These are phyloP conservation scores for Troides aeacus DNA, from an alignment of 2,888 invertebrate species.

Conservation along the genomic window DNA sequence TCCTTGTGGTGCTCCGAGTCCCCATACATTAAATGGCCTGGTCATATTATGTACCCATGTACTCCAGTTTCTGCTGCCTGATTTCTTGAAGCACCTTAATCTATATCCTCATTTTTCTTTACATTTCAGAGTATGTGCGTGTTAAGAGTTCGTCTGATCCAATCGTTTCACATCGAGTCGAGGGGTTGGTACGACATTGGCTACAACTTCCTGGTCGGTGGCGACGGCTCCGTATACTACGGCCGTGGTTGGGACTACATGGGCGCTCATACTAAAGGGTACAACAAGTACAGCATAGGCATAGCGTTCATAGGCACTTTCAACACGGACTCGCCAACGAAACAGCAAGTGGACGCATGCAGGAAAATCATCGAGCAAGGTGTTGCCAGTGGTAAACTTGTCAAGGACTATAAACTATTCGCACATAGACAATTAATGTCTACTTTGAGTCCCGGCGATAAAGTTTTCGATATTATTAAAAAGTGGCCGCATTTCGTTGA, in stretches of 20 bases:
- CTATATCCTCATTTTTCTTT: not conserved
- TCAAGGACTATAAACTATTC: conserved; percentile 82
- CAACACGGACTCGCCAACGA: conserved; percentile 70
- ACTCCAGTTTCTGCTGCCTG: not conserved
- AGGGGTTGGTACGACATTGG: conserved; percentile 83
- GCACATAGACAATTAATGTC: conserved; percentile 84
- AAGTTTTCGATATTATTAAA: conserved; percentile 82
- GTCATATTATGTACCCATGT: too few species aligned
- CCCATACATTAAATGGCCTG: too few species aligned
- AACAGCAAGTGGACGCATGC: conserved; percentile 79
- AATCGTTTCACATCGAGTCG: conserved; percentile 85
- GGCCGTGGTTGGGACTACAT: conserved; percentile 87
- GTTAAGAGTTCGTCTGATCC: conserved; percentile 81
- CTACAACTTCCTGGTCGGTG: conserved; percentile 89
- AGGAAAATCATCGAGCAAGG: conserved; percentile 82
- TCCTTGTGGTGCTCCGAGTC: too few species aligned
- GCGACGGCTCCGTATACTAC: conserved; percentile 86
- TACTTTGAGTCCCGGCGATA: conserved; percentile 85
- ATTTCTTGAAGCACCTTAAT: not conserved
- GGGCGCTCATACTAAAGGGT: conserved; percentile 86
- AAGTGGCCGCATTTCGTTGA: conserved; percentile 84
- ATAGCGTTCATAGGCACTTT: conserved; percentile 88
- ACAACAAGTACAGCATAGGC: conserved; percentile 83
- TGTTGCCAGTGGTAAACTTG: conserved; percentile 80
- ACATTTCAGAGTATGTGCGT: conserved; percentile 80